A percentile compares a stretch with the other conserved stretches of the same genome.
Evolutionary conservation across 2,888 invertebrate genomes (phyloP).

Genomic region (Onthophagus sagittarius): DNA sequence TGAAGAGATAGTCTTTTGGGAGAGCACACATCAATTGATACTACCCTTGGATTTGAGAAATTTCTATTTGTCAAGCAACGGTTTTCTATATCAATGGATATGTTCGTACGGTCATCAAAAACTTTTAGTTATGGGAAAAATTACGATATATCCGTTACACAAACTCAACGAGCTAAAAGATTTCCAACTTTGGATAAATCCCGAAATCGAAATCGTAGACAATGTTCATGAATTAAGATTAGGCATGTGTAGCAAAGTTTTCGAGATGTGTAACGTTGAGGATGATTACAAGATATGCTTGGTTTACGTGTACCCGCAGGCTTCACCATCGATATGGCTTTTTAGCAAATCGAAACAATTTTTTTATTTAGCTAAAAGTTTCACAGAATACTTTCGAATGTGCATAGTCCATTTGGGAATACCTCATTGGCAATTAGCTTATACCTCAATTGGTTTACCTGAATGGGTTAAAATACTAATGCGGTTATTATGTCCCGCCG

Average conservation of each 20-base stretch:
- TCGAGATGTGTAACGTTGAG: conserved; percentile 35
- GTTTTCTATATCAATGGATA: conserved; percentile 75
- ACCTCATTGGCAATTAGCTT: conserved; percentile 75
- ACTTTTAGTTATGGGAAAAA: conserved; percentile 33
- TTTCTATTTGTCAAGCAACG: conserved; percentile 79
- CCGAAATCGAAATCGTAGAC: conserved; percentile 31
- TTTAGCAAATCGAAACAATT: conserved; percentile 54
- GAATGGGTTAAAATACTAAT: conserved; percentile 60
- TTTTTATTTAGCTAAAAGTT: conserved; percentile 77
- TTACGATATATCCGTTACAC: conserved; percentile 38
- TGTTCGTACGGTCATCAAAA: conserved; percentile 56
- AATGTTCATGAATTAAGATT: conserved; percentile 32
- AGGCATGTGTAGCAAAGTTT: conserved; percentile 39
- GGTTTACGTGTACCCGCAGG: conserved; percentile 37
- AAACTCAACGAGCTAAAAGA: conserved; percentile 26
- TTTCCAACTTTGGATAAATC: conserved; percentile 35
- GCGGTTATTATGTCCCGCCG: conserved; percentile 69
- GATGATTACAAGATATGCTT: conserved; percentile 37
- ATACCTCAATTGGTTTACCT: conserved; percentile 36
- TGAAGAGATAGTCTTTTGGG: conserved; percentile 64
- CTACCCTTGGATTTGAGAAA: conserved; percentile 76
- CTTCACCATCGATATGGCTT: conserved; percentile 41
- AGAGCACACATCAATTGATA: conserved; percentile 70
- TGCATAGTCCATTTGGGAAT: conserved; percentile 84
- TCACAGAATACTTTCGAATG: conserved; percentile 83